Percentiles rank a stretch among this genome's conserved stretches.
Evolutionary conservation across 2,113 vertebrate species (phyloP).

Genomic region (Planiliza haematocheilus): DNA sequence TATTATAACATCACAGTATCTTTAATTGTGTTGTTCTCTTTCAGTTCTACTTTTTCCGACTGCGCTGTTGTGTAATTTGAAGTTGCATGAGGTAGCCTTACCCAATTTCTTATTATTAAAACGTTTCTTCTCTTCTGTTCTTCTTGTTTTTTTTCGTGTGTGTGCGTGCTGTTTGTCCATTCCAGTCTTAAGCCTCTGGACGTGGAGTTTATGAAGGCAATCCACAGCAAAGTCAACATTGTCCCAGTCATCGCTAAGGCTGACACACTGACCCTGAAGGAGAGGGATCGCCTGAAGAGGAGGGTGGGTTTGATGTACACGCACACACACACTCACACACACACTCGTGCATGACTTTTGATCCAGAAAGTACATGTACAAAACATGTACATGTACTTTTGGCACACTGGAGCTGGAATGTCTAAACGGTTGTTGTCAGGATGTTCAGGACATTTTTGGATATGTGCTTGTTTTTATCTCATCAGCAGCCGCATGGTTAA

Average conservation of each 20-base stretch:
- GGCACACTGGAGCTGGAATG: conserved; percentile 14
- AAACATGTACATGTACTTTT: too few relatives aligned
- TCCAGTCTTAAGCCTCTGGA: conserved; percentile 89
- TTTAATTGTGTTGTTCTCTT: neutral
- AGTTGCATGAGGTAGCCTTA: neutral
- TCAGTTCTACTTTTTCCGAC: neutral
- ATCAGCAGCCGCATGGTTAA: conserved; percentile 20
- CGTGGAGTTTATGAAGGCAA: conserved; percentile 93
- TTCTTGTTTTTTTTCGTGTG: neutral
- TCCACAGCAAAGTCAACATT: conserved; percentile 93
- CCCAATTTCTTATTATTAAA: too few relatives aligned
- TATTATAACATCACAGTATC: too few relatives aligned
- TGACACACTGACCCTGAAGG: conserved; percentile 88
- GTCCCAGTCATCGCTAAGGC: conserved; percentile 93
- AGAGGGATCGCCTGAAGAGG: conserved; percentile 91
- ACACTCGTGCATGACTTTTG: neutral
- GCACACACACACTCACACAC: neutral
- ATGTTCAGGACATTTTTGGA: neutral
- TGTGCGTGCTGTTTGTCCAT: conserved; percentile 1
- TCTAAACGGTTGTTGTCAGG: conserved; percentile 6
- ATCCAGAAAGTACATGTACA: neutral
- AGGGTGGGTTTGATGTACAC: conserved; percentile 78
- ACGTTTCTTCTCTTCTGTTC: neutral
- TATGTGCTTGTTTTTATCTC: conserved; percentile 26
- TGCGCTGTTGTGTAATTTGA: neutral